Evolutionary conservation across 2,113 vertebrate genomes (phyloP).

Genomic region (Rhegmatorhina hoffmannsi): DNA sequence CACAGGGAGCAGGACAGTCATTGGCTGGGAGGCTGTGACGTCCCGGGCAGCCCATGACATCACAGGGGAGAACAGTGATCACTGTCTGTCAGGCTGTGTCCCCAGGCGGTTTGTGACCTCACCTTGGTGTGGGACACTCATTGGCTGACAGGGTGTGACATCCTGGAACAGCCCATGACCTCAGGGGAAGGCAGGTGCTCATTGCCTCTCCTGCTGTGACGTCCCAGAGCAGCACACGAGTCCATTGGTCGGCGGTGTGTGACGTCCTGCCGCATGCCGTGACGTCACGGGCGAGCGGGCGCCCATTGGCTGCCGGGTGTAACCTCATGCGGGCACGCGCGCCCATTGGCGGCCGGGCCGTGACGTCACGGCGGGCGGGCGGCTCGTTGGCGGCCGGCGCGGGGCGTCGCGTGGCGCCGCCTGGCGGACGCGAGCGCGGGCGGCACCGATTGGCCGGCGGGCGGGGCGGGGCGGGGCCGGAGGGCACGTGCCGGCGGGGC

Average conservation of each 20-base stretch:
- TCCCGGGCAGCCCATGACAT: neutral
- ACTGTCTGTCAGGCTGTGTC: neutral
- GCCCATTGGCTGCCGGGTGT: neutral
- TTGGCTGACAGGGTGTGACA: neutral
- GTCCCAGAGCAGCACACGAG: neutral
- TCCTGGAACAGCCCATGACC: neutral
- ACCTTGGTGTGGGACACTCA: fast-evolving
- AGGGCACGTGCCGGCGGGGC: neutral
- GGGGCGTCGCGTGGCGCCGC: neutral
- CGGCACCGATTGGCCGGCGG: neutral
- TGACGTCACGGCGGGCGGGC: neutral
- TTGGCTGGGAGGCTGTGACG: neutral
- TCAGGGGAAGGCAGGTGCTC: neutral
- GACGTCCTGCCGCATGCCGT: neutral
- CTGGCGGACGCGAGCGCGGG: neutral
- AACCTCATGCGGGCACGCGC: neutral
- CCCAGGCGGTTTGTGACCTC: neutral
- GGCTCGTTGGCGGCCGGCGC: neutral
- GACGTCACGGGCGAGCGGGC: neutral
- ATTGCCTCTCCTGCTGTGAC: neutral
- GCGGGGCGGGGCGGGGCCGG: neutral
- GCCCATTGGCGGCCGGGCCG: neutral
- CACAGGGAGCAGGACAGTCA: fast-evolving
- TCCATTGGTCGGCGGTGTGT: neutral
- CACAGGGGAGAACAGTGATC: neutral